phyloP scores from a whole-genome alignment of 2,888 invertebrate genomes.

The Deilephila porcellus region DNA sequence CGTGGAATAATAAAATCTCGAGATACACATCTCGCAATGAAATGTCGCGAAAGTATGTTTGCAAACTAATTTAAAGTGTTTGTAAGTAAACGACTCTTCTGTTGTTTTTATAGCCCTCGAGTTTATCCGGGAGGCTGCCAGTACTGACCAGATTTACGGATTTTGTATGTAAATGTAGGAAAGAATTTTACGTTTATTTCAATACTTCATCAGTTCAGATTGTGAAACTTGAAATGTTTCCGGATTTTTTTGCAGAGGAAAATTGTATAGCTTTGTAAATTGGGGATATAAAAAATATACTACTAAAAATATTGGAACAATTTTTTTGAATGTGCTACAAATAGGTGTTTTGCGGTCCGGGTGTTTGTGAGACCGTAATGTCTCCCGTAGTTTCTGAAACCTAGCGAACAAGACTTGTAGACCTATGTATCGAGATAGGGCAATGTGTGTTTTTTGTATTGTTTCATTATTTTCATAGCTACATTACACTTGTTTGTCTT shows the following conservation, averaged over 20 bases:
- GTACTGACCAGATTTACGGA: constrained; percentile 1
- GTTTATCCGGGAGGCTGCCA: neutral
- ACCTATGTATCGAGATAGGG: too few species aligned
- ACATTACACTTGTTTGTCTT: too few species aligned
- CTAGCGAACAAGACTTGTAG: too few species aligned
- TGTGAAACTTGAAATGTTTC: neutral
- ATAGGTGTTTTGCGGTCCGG: neutral
- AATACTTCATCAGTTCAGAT: neutral
- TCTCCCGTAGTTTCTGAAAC: too few species aligned
- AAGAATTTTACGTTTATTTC: neutral
- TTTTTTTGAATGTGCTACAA: neutral
- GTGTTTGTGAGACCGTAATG: too few species aligned
- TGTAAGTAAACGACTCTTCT: constrained; percentile 6
- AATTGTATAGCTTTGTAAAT: too few species aligned
- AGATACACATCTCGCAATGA: neutral
- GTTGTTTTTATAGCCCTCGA: constrained; percentile 7
- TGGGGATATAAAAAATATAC: too few species aligned
- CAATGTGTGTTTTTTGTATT: too few species aligned
- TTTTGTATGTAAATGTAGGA: constrained; percentile 6
- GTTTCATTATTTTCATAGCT: too few species aligned
- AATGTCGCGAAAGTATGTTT: neutral
- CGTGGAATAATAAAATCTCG: neutral
- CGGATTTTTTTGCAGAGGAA: neutral
- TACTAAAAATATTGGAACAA: too few species aligned
- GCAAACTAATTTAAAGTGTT: constrained; percentile 22